Evolutionary conservation across 1,140 invertebrate species (phyloP), one percentile per base, ranked within the genome.

Genomic region (Druon quercuslanigerum): DNA sequence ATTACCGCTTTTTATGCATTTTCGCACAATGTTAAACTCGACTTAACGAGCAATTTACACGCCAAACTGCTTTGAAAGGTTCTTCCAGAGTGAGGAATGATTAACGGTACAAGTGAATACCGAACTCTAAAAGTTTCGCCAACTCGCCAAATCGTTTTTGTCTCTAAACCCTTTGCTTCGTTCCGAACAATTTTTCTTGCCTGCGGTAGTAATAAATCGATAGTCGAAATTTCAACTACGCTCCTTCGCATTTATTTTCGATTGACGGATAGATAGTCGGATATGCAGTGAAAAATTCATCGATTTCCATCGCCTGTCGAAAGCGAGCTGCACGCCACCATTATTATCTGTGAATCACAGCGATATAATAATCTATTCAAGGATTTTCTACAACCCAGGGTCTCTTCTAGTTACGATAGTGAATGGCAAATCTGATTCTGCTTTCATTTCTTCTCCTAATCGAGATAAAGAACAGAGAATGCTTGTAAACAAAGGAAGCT

Each of bases 361-460:
- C 57, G 57, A 60, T 60, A 60, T 13, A 14, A 60, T 33, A 60
- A 60, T 60, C 57, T 25, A 60, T 60, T 60, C 57, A 60, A 60
- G 57, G 57, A 60, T 60, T 60, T 60, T 33, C 57, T 33, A 60
- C 19, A 25, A 25, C 20, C 57, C 57, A 33, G 57, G 56, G 57
- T 25, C 57, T 19, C 57, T 60, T 13, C 2, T 16, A 33, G 20
- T 60, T 60, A 60, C 56, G 56, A 33, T 16, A 16, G 57, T 40
- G 57, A 60, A 60, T 33, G 57, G 57, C 20, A 60, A 60, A 60
- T 60, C 57, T 25, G 3, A 60, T 13, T 14, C 25, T 33, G 14
- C 33, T 40, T 19, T 7, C 40, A 60, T 60, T 60, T 25, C 57
- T 60, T 33, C 19, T 25, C 9, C 52, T 16, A 54, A 54, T n/a